Evolutionary conservation across 2,113 vertebrate genomes (phyloP).

Genomic region (Antennarius striatus): DNA sequence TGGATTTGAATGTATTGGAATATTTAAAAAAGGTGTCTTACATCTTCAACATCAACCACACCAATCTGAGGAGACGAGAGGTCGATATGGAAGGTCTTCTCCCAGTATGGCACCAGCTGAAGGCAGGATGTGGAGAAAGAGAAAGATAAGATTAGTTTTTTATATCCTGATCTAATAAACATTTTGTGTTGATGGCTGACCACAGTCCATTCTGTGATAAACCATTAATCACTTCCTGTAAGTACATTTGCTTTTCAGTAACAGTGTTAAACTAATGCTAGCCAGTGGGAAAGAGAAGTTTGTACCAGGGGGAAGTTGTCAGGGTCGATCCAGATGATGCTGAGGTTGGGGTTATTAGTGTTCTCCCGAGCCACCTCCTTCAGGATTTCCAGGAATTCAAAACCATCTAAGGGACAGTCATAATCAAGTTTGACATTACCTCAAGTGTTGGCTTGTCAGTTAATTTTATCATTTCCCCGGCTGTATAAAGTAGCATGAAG

Average conservation of each 20-base stretch:
- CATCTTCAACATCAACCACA: slow-evolving; percentile 89
- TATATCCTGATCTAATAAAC: not conserved
- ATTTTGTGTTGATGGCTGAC: not conserved
- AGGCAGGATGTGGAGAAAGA: slow-evolving; percentile 7
- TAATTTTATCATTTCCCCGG: no score
- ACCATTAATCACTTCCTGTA: no score
- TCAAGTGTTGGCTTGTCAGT: no score
- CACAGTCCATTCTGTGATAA: no score
- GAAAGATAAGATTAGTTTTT: not conserved
- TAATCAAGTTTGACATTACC: not conserved
- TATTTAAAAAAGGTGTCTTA: slow-evolving; percentile 67
- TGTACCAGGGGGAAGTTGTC: slow-evolving; percentile 91
- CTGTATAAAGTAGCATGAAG: no score
- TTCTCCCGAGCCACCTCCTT: slow-evolving; percentile 93
- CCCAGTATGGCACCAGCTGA: slow-evolving; percentile 93
- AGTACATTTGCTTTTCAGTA: no score
- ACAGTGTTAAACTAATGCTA: no score
- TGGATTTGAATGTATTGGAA: no score
- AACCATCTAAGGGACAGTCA: slow-evolving; percentile 81
- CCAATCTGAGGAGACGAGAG: slow-evolving; percentile 89
- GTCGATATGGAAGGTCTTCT: slow-evolving; percentile 90
- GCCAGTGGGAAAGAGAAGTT: not conserved
- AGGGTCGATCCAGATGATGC: slow-evolving; percentile 94
- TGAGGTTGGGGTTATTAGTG: slow-evolving; percentile 90
- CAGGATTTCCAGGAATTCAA: slow-evolving; percentile 89